A percentile compares a stretch with the other conserved stretches of the same genome.
These are phyloP conservation scores for Leucophora obtusa DNA, from an alignment of 2,888 invertebrate genomes.

Conservation along the genomic window DNA sequence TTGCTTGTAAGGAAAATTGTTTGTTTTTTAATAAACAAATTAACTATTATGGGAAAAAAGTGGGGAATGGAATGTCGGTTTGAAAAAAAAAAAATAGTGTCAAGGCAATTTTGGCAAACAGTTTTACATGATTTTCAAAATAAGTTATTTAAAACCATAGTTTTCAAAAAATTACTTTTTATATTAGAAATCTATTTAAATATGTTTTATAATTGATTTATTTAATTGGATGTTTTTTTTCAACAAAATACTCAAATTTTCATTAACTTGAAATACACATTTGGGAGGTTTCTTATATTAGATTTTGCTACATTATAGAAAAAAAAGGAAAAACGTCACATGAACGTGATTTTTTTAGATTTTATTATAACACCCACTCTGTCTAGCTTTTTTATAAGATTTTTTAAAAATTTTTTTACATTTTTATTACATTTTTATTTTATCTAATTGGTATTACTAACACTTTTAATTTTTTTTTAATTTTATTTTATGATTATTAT, in stretches of 20 bases:
- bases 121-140: not conserved
- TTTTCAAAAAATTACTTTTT: no score
- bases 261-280: constrained; percentile 53
- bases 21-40: constrained; percentile 2
- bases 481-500: not conserved
- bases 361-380: constrained; percentile 58
- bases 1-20: not conserved
- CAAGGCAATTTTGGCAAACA: constrained; percentile 43
- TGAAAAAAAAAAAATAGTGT: constrained; percentile 34
- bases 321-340: constrained; percentile 32
- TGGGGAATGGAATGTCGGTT: not conserved
- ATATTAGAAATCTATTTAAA: no score
- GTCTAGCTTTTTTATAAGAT: constrained; percentile 1
- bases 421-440: not conserved
- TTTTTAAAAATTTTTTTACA: not conserved
- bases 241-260: constrained; percentile 12
- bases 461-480: not conserved
- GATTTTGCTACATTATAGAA: constrained; percentile 21
- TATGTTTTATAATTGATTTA: not conserved
- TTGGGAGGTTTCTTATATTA: constrained; percentile 59
- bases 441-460: not conserved
- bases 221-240: constrained; percentile 2
- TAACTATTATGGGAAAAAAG: not conserved
- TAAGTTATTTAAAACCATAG: no score
- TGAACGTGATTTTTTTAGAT: constrained; percentile 46